Evolutionary conservation across 1,140 invertebrate species (phyloP).

Genomic region (Rhopalosiphum maidis): DNA sequence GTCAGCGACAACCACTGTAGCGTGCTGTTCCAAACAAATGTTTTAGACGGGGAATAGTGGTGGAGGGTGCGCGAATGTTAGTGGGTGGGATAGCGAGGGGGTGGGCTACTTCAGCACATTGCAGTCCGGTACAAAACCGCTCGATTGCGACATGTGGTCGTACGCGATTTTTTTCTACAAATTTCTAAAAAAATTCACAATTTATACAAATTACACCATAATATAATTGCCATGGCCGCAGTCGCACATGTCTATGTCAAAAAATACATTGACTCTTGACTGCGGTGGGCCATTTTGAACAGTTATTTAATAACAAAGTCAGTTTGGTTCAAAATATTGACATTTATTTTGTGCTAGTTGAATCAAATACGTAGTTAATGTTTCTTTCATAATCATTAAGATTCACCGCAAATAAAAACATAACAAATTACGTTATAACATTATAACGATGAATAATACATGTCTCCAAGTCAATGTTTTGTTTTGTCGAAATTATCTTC

Average conservation of each 20-base stretch:
- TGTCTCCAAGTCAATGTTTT: neutral
- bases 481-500: neutral
- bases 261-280: neutral
- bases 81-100: no score
- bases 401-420: neutral
- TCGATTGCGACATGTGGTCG: neutral
- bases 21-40: neutral
- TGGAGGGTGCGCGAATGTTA: neutral
- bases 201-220: neutral
- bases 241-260: neutral
- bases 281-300: neutral
- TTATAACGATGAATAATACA: neutral
- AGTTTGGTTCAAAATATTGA: neutral
- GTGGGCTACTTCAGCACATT: neutral
- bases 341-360: neutral
- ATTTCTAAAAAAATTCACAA: neutral
- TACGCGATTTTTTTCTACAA: neutral
- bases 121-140: neutral
- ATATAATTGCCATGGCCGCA: neutral
- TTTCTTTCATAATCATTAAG: constrained; percentile 3
- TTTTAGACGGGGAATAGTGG: neutral
- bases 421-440: no score
- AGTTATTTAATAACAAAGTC: neutral
- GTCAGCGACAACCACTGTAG: neutral
- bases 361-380: neutral